These are phyloP conservation scores for Cyphomyrus plagiostoma DNA, from an alignment of 2,113 vertebrate species.

Conservation along the genomic window DNA sequence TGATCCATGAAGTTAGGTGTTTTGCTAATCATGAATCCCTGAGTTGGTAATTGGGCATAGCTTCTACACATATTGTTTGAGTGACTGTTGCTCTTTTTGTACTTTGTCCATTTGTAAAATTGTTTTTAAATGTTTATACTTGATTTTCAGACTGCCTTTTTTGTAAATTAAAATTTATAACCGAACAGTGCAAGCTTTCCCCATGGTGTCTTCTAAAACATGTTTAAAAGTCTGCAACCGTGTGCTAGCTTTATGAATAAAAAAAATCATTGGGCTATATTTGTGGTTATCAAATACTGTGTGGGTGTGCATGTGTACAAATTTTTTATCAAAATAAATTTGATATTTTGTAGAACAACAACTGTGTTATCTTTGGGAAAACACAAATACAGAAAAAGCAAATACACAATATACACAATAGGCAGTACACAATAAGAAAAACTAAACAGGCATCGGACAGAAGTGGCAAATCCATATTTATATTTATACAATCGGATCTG, in stretches of 20 bases:
- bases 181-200: constrained; percentile 79
- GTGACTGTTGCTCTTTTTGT: constrained; percentile 86
- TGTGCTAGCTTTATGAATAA: constrained; percentile 76
- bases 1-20: constrained; percentile 40
- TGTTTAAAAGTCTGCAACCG: constrained; percentile 72
- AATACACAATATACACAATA: not conserved
- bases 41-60: constrained; percentile 50
- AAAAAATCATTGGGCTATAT: constrained; percentile 65
- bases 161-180: constrained; percentile 85
- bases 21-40: constrained; percentile 34
- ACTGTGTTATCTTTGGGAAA: constrained; percentile 25
- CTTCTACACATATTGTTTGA: constrained; percentile 60
- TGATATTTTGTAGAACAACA: constrained; percentile 85
- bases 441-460: not conserved
- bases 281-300: constrained; percentile 81
- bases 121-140: constrained; percentile 99
- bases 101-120: constrained; percentile 94
- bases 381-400: not conserved
- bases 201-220: constrained; percentile 88
- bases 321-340: constrained; percentile 88
- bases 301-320: constrained; percentile 90
- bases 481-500: not conserved
- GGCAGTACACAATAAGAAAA: not conserved
- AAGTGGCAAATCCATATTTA: not conserved
- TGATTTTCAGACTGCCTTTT: constrained; percentile 99